Evolutionary conservation across 2,113 vertebrate species (phyloP), one percentile per base, ranked within the genome.

Genomic region (Lipophrys pholis): DNA sequence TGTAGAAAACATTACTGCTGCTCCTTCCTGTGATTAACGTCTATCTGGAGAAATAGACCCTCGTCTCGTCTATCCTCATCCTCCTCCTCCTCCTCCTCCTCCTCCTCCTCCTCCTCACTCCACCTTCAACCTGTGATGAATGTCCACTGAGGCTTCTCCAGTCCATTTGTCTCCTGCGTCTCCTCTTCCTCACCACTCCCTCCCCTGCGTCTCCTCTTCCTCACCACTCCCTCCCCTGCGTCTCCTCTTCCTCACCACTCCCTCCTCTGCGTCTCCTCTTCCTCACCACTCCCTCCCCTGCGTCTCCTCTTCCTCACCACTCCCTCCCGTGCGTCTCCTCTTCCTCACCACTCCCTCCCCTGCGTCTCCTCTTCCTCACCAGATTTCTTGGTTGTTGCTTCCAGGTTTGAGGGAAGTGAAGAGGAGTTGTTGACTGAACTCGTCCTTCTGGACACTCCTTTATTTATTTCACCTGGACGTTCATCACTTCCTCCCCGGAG

Each of bases 1-100:
- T 86, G 83, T 11, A 35, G 72, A 82, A 78, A 39, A 59, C 12
- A 82, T 88, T 45, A 76, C 35, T 5, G 46, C 64, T n/a, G 62
- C 53, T 49, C 39, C 42, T 35, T 71, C 60, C 49, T 60, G 72
- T 72, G 69, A 73, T 80, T 77, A 74, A 74, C 72, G 16, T 81
- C 74, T 43, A 57, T 77, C 72, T 69, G 57, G 67, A 76, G 78
- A 38, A 38, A 49, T 43, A 36, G 17, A 54, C 21, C 57, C 59
- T 36, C 35, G 10, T 64, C 16, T 5, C 41, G 51, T 51, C 42
- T 1, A 30, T 49, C 35, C 45, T 40, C 46, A 38, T 52, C 12
- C 6, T 54, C 73, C 41, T 45, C 49, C 55, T 15, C 14, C 2
- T 6, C 36, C 2, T 30, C 21, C 12, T 14, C 16, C n/a, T 7